Percentiles rank a stretch among this genome's conserved stretches.
Evolutionary conservation across 2,113 vertebrate genomes (phyloP).

Genomic region (Aythya baeri): DNA sequence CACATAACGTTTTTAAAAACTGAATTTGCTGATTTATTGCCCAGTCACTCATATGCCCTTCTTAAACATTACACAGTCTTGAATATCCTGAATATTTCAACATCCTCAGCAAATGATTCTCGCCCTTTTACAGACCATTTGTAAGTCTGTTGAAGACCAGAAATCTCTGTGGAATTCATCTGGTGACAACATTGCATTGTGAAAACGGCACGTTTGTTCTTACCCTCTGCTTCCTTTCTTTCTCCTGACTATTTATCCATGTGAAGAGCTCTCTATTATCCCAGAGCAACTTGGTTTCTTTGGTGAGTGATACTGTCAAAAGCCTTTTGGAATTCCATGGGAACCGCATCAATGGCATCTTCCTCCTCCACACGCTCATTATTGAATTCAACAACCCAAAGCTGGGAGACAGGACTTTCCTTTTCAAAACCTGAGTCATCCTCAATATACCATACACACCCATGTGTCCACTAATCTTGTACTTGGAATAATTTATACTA

Average conservation of each 20-base stretch:
- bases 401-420: neutral
- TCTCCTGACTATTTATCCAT: neutral
- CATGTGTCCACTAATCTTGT: neutral
- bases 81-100: slow-evolving; percentile 18
- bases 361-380: neutral
- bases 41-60: neutral
- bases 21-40: slow-evolving; percentile 15
- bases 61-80: slow-evolving; percentile 19
- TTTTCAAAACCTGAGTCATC: neutral
- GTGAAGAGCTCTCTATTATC: neutral
- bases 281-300: slow-evolving; percentile 25
- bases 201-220: slow-evolving; percentile 47
- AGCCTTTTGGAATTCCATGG: slow-evolving; percentile 14
- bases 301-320: neutral
- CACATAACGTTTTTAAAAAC: neutral
- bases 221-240: neutral
- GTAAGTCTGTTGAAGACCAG: slow-evolving; percentile 15
- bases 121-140: neutral
- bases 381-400: neutral
- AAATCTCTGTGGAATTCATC: slow-evolving; percentile 32
- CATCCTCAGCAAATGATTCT: neutral
- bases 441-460: neutral
- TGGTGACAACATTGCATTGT: slow-evolving; percentile 7
- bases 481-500: neutral
- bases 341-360: neutral